phyloP scores from a whole-genome alignment of 2,888 invertebrate genomes.

The Nomada fucata region DNA sequence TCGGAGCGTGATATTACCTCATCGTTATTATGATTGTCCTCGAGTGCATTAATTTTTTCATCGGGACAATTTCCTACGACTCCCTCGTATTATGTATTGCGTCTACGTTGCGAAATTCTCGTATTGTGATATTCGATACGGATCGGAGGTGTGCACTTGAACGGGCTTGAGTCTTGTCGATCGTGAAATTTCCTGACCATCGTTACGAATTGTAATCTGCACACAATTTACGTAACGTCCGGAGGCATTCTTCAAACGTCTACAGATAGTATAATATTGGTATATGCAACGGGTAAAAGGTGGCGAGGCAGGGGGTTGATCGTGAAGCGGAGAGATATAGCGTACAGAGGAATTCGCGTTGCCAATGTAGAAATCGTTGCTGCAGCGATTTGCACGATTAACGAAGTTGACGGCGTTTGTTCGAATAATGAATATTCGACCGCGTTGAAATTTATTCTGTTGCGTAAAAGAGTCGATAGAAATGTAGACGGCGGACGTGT shows the following conservation, averaged over 20 bases:
- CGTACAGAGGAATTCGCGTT: neutral
- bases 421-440: constrained; percentile 49
- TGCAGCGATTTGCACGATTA: neutral
- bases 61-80: neutral
- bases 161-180: neutral
- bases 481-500: constrained; percentile 9
- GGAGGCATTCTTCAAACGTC: neutral
- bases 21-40: constrained; percentile 9
- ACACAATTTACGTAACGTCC: neutral
- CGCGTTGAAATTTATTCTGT: constrained; percentile 36
- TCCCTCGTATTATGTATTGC: neutral
- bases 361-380: neutral
- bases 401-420: constrained; percentile 8
- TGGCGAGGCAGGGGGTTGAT: neutral
- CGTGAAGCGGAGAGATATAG: neutral
- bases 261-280: neutral
- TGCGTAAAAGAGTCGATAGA: constrained; percentile 44
- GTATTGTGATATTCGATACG: neutral
- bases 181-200: no score
- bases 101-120: neutral
- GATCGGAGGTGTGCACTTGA: neutral
- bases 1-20: constrained; percentile 26
- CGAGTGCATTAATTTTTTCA: neutral
- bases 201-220: neutral
- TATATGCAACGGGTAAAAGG: neutral